Conservation (phyloP, 92 coral and sea anemone genomes). For the Bergia sp. region DNA sequence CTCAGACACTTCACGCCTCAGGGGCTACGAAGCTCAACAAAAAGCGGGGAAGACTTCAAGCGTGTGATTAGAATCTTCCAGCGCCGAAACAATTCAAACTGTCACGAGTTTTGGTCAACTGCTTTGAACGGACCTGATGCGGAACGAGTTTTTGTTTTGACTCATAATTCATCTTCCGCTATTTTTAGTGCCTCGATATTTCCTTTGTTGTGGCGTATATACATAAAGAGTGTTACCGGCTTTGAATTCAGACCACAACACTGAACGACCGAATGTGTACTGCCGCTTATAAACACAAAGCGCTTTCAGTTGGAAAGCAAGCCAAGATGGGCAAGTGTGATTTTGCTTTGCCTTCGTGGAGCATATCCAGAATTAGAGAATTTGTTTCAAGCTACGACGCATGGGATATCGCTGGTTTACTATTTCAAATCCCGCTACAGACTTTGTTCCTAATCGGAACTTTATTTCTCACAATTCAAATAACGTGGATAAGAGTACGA, state of each 20-base stretch:
- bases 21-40: constrained; percentile 15
- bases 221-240: constrained; percentile 41
- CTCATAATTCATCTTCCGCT: constrained; percentile 43
- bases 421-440: constrained; percentile 72
- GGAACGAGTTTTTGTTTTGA: constrained; percentile 41
- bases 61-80: constrained; percentile 39
- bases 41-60: constrained; percentile 10
- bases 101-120: constrained; percentile 36
- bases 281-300: background rate
- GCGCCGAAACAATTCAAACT: constrained; percentile 27
- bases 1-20: constrained; percentile 28
- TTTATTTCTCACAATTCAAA: constrained; percentile 69
- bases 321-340: constrained; percentile 36
- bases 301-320: background rate
- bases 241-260: constrained; percentile 42
- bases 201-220: constrained; percentile 39
- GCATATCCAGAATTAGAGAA: constrained; percentile 36
- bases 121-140: constrained; percentile 20
- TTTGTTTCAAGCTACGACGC: constrained; percentile 54
- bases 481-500: constrained; percentile 72
- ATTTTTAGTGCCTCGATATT: constrained; percentile 40
- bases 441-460: constrained; percentile 68
- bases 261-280: constrained; percentile 27
- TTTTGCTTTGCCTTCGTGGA: constrained; percentile 38
- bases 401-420: constrained; percentile 64